Evolutionary conservation across 2,113 vertebrate species (phyloP).

Genomic region (Rhynchomys soricoides): DNA sequence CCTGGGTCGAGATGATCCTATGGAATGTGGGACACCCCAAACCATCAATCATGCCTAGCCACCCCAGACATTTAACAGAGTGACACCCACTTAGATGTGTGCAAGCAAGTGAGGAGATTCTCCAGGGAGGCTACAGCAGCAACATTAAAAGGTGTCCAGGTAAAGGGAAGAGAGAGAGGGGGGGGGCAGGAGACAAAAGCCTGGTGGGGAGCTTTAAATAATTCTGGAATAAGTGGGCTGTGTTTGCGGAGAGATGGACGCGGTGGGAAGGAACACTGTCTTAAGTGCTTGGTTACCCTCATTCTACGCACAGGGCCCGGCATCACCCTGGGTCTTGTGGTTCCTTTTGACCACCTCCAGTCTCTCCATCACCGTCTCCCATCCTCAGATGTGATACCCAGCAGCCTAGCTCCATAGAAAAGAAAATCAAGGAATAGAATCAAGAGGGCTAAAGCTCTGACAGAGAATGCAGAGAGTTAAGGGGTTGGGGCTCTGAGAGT

Average conservation of each 20-base stretch:
- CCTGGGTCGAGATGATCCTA: not conserved
- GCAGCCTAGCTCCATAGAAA: not conserved
- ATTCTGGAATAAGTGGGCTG: not conserved
- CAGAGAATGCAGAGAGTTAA: too few relatives aligned
- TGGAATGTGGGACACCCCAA: accelerated
- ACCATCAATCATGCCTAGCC: not conserved
- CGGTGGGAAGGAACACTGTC: not conserved
- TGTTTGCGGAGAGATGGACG: not conserved
- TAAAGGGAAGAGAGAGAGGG: not conserved
- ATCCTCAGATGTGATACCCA: too few relatives aligned
- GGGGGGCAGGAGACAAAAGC: too few relatives aligned
- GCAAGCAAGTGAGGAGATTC: not conserved
- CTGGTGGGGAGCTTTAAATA: not conserved
- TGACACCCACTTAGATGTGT: too few relatives aligned
- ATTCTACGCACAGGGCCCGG: not conserved
- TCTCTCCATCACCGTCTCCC: not conserved
- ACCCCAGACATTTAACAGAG: not conserved
- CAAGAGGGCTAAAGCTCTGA: not conserved
- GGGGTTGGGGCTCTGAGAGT: not conserved
- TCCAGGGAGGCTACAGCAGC: too few relatives aligned
- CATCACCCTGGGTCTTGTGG: not conserved
- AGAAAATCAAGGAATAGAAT: not conserved
- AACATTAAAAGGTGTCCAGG: not conserved
- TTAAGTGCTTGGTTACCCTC: not conserved
- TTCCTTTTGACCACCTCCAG: too few relatives aligned